Percentiles rank a stretch among this genome's conserved stretches.
Conservation (phyloP, 2,888 invertebrate species). For the Notodonta ziczac region DNA sequence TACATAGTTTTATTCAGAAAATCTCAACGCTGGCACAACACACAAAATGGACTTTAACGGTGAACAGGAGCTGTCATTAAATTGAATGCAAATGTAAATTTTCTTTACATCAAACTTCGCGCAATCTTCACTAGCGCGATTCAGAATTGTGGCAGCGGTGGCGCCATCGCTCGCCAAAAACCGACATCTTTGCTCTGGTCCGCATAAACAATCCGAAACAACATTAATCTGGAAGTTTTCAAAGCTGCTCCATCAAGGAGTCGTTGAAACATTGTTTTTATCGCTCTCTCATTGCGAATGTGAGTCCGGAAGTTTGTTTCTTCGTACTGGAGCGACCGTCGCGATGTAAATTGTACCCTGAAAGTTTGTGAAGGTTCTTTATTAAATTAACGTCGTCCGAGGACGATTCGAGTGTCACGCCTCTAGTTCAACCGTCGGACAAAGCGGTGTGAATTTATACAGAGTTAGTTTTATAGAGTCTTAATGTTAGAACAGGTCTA, state of each 20-base stretch:
- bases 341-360: slow-evolving; percentile 53
- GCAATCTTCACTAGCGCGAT: neutral
- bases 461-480: too few relatives aligned
- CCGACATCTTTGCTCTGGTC: slow-evolving; percentile 12
- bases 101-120: neutral
- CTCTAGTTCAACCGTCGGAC: slow-evolving; percentile 7
- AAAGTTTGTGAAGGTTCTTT: slow-evolving; percentile 53
- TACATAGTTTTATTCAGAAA: too few relatives aligned
- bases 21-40: too few relatives aligned
- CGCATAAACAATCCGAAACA: slow-evolving; percentile 32
- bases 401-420: slow-evolving; percentile 40
- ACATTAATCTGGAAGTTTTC: slow-evolving; percentile 34
- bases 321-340: slow-evolving; percentile 32
- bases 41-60: too few relatives aligned
- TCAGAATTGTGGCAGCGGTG: neutral
- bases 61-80: too few relatives aligned
- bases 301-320: slow-evolving; percentile 29
- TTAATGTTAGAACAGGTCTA: too few relatives aligned
- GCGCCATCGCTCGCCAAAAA: neutral
- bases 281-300: slow-evolving; percentile 30
- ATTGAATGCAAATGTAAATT: too few relatives aligned
- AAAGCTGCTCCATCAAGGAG: slow-evolving; percentile 25
- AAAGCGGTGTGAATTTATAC: neutral
- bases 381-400: slow-evolving; percentile 50
- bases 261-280: slow-evolving; percentile 32